phyloP scores from a whole-genome alignment of 2,888 invertebrate species.

The Odiellus spinosus region DNA sequence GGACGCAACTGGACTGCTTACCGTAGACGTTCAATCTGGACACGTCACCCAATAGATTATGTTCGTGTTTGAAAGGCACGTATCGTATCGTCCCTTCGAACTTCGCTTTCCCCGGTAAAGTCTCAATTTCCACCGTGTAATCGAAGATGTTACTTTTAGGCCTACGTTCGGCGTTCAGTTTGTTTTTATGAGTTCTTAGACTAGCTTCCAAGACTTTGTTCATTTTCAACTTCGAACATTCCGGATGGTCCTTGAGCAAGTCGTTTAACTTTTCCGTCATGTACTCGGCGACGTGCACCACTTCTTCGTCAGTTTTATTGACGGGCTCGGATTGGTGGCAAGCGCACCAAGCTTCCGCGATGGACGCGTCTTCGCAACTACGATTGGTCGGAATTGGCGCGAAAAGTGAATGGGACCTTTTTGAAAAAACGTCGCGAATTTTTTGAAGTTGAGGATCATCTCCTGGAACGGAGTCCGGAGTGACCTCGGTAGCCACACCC shows the following conservation, averaged over 20 bases:
- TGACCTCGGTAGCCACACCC: constrained; percentile 2
- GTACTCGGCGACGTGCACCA: constrained; percentile 7
- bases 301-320: constrained; percentile 2
- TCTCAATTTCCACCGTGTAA: constrained; percentile 45
- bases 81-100: constrained; percentile 60
- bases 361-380: constrained; percentile 28
- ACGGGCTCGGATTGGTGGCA: constrained; percentile 18
- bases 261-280: constrained; percentile 6
- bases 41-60: constrained; percentile 44
- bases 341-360: constrained; percentile 29
- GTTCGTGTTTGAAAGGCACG: neutral
- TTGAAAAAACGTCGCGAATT: constrained; percentile 3
- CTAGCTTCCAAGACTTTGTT: constrained; percentile 5
- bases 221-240: constrained; percentile 7
- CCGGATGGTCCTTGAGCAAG: neutral
- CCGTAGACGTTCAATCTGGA: constrained; percentile 32
- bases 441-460: neutral
- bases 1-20: constrained; percentile 29
- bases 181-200: constrained; percentile 2
- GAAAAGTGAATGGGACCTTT: constrained; percentile 24
- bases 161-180: neutral
- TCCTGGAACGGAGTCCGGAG: constrained; percentile 3
- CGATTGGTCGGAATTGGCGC: constrained; percentile 25
- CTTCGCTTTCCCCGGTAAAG: constrained; percentile 48
- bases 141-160: constrained; percentile 24